These are phyloP conservation scores for Capitella teleta DNA, from an alignment of 1,140 invertebrate species.

Conservation along the genomic window DNA sequence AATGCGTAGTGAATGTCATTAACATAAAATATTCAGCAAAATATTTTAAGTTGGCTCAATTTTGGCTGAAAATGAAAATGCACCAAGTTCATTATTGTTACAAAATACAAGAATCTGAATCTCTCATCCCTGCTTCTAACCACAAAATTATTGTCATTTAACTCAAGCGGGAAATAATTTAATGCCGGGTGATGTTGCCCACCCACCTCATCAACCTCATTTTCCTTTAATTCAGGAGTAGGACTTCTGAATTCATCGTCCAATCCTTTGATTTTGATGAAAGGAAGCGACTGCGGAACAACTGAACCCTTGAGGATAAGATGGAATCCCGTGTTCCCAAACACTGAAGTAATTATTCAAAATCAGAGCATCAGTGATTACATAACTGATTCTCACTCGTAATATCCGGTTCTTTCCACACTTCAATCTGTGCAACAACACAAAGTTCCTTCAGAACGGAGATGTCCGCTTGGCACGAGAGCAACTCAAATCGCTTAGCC, in stretches of 20 bases:
- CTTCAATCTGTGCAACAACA: conserved; percentile 30
- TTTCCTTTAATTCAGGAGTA: conserved; percentile 17
- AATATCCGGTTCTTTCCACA: conserved; percentile 29
- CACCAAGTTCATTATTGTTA: too few species aligned
- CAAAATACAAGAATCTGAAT: background rate
- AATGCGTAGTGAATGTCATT: too few species aligned
- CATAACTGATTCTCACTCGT: conserved; percentile 18
- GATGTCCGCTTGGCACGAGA: conserved; percentile 21
- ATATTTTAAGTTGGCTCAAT: too few species aligned
- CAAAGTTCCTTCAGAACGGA: conserved; percentile 30
- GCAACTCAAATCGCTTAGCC: conserved; percentile 26
- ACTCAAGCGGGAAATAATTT: background rate
- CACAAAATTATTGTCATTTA: background rate
- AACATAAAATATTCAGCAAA: too few species aligned
- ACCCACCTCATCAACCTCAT: background rate
- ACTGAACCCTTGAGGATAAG: conserved; percentile 36
- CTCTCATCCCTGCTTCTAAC: background rate
- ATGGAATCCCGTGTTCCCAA: conserved; percentile 35
- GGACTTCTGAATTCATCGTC: conserved; percentile 12
- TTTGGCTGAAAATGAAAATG: too few species aligned
- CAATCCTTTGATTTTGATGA: background rate
- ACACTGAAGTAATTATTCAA: conserved; percentile 10
- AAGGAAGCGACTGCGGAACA: conserved; percentile 11
- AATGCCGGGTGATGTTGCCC: background rate
- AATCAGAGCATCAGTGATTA: background rate